phyloP scores from a whole-genome alignment of 1,140 invertebrate species.

The Drusus annulatus region DNA sequence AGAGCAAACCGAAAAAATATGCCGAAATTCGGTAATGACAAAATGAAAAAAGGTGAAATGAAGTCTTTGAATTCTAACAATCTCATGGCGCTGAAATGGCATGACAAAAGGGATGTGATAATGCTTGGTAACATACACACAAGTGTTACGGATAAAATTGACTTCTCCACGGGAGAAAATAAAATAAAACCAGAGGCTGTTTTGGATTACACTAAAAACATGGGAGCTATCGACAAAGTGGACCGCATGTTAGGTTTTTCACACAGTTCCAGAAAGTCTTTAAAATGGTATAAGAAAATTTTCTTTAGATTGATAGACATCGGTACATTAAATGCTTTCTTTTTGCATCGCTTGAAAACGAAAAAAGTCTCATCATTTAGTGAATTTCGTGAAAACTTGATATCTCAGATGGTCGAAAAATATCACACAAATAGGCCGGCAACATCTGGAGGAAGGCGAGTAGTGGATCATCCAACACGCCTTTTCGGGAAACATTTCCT shows the following conservation, averaged over 20 bases:
- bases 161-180: background rate
- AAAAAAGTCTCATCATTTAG: background rate
- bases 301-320: background rate
- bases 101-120: background rate
- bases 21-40: no score
- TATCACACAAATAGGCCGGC: no score
- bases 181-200: constrained; percentile 16
- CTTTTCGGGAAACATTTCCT: no score
- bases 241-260: background rate
- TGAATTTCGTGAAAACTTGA: background rate
- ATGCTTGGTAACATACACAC: background rate
- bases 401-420: background rate
- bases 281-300: background rate
- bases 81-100: background rate
- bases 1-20: no score
- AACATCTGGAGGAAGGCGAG: no score
- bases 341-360: no score
- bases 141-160: background rate
- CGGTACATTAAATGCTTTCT: no score
- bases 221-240: constrained; percentile 6
- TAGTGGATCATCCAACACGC: no score
- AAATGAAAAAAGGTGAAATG: no score
- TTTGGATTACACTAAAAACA: constrained; percentile 3
- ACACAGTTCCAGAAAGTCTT: background rate
- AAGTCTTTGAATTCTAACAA: no score